Evolutionary conservation across 2,888 invertebrate species (phyloP).

Genomic region (Drosophila pseudotalamancana): DNA sequence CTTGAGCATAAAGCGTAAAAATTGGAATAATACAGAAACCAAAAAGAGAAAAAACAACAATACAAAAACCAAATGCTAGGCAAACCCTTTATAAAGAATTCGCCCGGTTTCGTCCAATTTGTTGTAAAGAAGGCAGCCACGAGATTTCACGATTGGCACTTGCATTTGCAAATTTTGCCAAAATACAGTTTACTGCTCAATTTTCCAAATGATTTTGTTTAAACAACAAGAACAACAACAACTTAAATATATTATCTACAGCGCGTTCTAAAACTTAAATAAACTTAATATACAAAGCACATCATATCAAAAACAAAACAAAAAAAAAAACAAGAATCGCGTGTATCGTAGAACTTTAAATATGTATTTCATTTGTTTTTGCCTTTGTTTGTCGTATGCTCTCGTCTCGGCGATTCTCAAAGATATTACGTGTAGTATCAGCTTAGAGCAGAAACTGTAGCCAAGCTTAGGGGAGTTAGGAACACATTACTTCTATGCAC

Average conservation of each 20-base stretch:
- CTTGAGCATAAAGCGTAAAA: conserved; percentile 68
- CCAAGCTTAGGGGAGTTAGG: background rate
- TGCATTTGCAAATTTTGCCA: conserved; percentile 78
- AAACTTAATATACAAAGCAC: conserved; percentile 53
- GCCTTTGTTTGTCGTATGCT: conserved; percentile 11
- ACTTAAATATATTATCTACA: conserved; percentile 17
- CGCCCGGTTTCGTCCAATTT: conserved; percentile 70
- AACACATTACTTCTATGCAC: conserved; percentile 7
- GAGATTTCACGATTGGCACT: conserved; percentile 60
- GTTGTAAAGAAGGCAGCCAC: conserved; percentile 42
- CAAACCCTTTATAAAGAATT: conserved; percentile 45
- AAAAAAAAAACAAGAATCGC: too few species aligned
- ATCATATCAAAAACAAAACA: conserved; percentile 58
- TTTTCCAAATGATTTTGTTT: conserved; percentile 33
- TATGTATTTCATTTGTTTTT: too few species aligned
- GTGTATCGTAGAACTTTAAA: conserved; percentile 33
- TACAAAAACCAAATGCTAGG: conserved; percentile 28
- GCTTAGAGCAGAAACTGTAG: conserved; percentile 1
- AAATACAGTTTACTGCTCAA: conserved; percentile 71
- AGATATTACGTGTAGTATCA: conserved; percentile 10
- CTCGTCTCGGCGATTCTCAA: conserved; percentile 28
- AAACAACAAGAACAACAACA: background rate
- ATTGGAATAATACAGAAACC: conserved; percentile 63
- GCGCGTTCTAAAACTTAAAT: conserved; percentile 43
- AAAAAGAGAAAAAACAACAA: conserved; percentile 3